Conservation (phyloP, 2,113 vertebrate genomes). For the Corythoichthys haematopterus region DNA sequence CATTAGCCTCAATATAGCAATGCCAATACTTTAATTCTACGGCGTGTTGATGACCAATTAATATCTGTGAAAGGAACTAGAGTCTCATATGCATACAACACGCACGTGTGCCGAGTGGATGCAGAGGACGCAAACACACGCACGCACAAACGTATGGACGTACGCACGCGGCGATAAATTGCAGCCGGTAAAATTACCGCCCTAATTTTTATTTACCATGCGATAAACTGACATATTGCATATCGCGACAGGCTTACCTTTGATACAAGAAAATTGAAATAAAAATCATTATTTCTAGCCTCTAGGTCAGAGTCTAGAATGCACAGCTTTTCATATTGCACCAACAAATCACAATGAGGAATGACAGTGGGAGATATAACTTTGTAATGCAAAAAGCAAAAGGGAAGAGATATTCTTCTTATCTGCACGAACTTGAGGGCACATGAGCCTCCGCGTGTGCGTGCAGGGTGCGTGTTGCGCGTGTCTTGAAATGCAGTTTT, state of each 20-base stretch:
- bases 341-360: constrained; percentile 52
- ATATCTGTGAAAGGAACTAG: too few species aligned
- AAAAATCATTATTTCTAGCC: constrained; percentile 41
- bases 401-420: constrained; percentile 55
- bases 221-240: too few species aligned
- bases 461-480: neutral
- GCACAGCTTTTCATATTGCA: constrained; percentile 14
- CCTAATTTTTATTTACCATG: too few species aligned
- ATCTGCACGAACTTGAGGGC: constrained; percentile 30
- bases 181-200: too few species aligned
- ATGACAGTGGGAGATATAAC: constrained; percentile 55
- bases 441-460: constrained; percentile 44
- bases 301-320: constrained; percentile 3
- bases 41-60: too few species aligned
- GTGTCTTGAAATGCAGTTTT: constrained; percentile 18
- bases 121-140: too few species aligned
- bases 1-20: too few species aligned
- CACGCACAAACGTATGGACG: too few species aligned
- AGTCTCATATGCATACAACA: too few species aligned
- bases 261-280: constrained; percentile 29
- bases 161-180: too few species aligned
- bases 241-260: neutral
- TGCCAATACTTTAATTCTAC: too few species aligned
- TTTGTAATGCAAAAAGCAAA: constrained; percentile 49
- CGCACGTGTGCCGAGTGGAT: too few species aligned